Conservation (phyloP, 2,113 vertebrate species). For the Phrynosoma blainvillii region DNA sequence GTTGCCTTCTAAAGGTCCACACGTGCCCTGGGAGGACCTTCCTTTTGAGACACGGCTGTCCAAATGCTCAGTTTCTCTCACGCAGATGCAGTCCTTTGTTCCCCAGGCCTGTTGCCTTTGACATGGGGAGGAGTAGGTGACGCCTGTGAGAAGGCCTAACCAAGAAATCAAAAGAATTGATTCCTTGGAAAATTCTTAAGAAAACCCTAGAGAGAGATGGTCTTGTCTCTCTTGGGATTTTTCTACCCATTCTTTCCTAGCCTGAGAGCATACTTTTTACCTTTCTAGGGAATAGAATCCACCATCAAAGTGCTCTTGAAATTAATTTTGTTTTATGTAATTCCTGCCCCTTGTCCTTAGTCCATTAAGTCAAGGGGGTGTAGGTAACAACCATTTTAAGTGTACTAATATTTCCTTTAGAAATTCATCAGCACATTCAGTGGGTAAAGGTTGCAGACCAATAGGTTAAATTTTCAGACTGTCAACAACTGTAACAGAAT, state of each 20-base stretch:
- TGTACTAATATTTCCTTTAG: background rate
- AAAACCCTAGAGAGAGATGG: too few relatives aligned
- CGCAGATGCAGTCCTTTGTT: conserved; percentile 26
- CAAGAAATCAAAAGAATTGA: conserved; percentile 18
- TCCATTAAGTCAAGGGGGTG: background rate
- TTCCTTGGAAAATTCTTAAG: background rate
- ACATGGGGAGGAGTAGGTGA: conserved; percentile 6
- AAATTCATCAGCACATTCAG: background rate
- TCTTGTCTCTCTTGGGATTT: background rate
- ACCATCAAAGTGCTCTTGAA: background rate
- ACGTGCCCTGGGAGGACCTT: fast-evolving
- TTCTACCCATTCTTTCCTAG: background rate
- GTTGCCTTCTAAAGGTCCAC: conserved; percentile 32
- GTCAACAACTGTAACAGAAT: background rate
- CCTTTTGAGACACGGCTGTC: background rate
- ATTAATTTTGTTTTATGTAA: background rate
- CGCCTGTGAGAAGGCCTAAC: background rate
- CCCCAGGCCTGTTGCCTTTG: background rate
- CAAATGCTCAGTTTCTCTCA: conserved; percentile 26
- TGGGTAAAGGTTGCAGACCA: background rate
- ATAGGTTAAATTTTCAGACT: background rate
- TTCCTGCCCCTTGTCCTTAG: background rate
- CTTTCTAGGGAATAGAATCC: background rate
- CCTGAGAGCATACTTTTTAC: background rate
- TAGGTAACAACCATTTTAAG: background rate